phyloP scores from a whole-genome alignment of 2,888 invertebrate genomes.

The Drosophila emarginata region DNA sequence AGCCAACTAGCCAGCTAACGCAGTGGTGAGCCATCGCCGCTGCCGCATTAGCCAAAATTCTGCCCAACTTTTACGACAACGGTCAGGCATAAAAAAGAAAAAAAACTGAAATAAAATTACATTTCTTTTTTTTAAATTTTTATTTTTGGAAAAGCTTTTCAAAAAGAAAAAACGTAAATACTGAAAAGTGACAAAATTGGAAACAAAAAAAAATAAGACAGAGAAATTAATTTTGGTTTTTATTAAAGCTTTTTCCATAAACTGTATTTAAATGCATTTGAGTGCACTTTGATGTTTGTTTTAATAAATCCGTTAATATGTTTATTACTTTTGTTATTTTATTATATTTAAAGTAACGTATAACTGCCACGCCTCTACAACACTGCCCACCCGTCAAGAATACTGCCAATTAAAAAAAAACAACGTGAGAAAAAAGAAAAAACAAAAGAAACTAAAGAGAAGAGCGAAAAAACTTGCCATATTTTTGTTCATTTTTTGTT shows the following conservation, averaged over 20 bases:
- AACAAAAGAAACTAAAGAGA: not conserved
- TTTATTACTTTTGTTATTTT: not conserved
- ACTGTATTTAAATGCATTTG: conserved; percentile 17
- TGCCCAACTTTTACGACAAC: conserved; percentile 9
- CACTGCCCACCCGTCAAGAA: conserved; percentile 15
- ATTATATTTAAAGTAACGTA: conserved; percentile 7
- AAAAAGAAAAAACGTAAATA: not conserved
- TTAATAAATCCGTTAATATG: not conserved
- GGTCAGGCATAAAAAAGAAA: conserved; percentile 15
- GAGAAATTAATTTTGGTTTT: too few species aligned
- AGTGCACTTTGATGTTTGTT: conserved; percentile 28
- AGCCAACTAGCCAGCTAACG: conserved; percentile 2
- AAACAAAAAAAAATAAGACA: not conserved
- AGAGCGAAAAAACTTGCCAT: conserved; percentile 24
- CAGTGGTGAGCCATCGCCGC: conserved; percentile 3
- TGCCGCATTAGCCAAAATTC: not conserved
- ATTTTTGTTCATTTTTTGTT: not conserved
- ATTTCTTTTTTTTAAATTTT: not conserved
- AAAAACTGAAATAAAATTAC: not conserved
- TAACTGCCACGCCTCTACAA: conserved; percentile 3
- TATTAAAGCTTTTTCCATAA: not conserved
- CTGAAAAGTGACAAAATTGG: not conserved
- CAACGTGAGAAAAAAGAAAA: conserved; percentile 3
- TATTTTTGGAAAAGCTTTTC: not conserved
- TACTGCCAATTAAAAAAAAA: conserved; percentile 58